These are phyloP conservation scores for Brachylomia viminalis DNA, from an alignment of 2,888 invertebrate species.

Conservation along the genomic window DNA sequence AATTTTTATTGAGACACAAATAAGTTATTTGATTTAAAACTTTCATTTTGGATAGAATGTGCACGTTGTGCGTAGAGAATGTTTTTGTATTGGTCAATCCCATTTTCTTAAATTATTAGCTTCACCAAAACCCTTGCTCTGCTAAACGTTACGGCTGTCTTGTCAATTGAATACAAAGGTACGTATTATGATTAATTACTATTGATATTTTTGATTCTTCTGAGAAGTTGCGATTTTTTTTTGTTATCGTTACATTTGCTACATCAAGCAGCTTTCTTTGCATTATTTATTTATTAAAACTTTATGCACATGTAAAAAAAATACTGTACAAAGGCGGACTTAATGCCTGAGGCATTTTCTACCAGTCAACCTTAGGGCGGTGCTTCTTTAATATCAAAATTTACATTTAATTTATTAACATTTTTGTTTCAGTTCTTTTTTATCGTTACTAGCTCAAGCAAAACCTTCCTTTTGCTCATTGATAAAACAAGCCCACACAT, in stretches of 20 bases:
- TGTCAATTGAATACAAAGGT: neutral
- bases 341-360: too few relatives aligned
- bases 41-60: constrained; percentile 42
- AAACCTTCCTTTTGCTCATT: neutral
- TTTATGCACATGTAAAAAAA: too few relatives aligned
- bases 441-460: neutral
- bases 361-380: too few relatives aligned
- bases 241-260: too few relatives aligned
- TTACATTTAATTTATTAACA: neutral
- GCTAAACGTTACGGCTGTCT: constrained; percentile 15
- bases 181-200: neutral
- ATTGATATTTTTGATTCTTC: too few relatives aligned
- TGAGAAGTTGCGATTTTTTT: neutral
- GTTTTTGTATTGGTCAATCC: constrained; percentile 46
- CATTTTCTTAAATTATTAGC: constrained; percentile 58
- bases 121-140: constrained; percentile 46
- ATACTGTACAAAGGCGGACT: too few relatives aligned
- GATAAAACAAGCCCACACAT: neutral
- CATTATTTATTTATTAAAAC: too few relatives aligned
- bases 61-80: constrained; percentile 39
- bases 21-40: constrained; percentile 17
- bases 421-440: too few relatives aligned
- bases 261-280: neutral
- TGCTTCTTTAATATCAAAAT: too few relatives aligned
- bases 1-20: neutral